Evolutionary conservation across 2,888 invertebrate genomes (phyloP).

Genomic region (Drosophila acutilabella): DNA sequence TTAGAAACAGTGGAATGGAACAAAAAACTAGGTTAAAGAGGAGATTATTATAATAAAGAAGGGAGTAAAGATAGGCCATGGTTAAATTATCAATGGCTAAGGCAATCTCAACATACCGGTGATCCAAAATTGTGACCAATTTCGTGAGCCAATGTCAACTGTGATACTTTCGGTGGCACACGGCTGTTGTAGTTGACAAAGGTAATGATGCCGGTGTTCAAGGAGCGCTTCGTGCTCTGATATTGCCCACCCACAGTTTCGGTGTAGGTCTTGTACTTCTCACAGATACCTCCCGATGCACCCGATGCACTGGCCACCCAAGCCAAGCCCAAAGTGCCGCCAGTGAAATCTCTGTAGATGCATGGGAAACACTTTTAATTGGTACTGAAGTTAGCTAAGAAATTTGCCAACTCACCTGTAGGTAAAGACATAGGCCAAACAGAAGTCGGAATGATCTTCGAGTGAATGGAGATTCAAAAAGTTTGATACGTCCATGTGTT

Average conservation of each 20-base stretch:
- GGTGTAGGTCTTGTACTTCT: slow-evolving; percentile 98
- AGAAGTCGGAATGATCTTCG: slow-evolving; percentile 98
- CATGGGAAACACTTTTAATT: not conserved
- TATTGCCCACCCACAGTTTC: slow-evolving; percentile 97
- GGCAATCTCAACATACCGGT: slow-evolving; percentile 88
- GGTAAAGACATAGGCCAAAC: slow-evolving; percentile 99
- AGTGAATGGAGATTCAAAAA: slow-evolving; percentile 99
- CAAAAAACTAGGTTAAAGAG: not conserved
- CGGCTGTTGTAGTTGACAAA: slow-evolving; percentile 99
- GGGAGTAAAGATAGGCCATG: not conserved
- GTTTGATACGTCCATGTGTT: slow-evolving; percentile 99
- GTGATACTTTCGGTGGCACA: slow-evolving; percentile 98
- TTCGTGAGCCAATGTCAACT: slow-evolving; percentile 98
- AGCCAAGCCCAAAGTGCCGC: slow-evolving; percentile 98
- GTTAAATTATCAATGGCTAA: not conserved
- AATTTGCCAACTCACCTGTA: slow-evolving; percentile 86
- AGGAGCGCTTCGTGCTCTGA: slow-evolving; percentile 95
- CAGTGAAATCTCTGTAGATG: slow-evolving; percentile 94
- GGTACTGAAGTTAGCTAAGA: not conserved
- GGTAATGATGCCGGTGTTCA: slow-evolving; percentile 99
- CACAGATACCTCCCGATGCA: slow-evolving; percentile 99
- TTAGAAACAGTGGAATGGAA: slow-evolving; percentile 4
- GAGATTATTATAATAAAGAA: too few species aligned
- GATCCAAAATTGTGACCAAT: slow-evolving; percentile 99
- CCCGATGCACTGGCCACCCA: slow-evolving; percentile 99